phyloP scores from a whole-genome alignment of 2,888 invertebrate genomes.

The Oasisia sp. region DNA sequence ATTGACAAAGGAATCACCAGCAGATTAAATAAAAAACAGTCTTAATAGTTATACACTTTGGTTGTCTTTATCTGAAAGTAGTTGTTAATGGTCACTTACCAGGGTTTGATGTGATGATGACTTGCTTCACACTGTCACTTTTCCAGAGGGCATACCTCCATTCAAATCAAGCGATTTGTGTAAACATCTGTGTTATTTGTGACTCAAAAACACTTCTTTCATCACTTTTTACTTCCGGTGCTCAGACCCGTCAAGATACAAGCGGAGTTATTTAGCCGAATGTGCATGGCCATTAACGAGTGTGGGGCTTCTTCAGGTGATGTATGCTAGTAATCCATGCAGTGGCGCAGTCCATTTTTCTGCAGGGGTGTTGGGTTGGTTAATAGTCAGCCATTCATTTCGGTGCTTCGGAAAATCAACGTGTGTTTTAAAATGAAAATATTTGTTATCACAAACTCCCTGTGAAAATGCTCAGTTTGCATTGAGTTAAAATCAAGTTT shows the following conservation, averaged over 20 bases:
- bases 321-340: not conserved
- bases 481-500: not conserved
- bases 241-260: not conserved
- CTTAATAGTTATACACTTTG: not conserved
- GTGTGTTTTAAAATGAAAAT: not conserved
- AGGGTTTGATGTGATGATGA: not conserved
- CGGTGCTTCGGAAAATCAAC: not conserved
- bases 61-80: not conserved
- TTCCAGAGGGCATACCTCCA: not conserved
- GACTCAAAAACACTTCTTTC: not conserved
- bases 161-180: not conserved
- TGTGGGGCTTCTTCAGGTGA: not conserved
- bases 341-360: not conserved
- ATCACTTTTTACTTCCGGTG: not conserved
- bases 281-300: not conserved
- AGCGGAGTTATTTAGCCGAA: not conserved
- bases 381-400: not conserved
- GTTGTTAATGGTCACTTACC: not conserved
- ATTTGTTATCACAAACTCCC: not conserved
- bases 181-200: not conserved
- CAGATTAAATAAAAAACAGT: not conserved
- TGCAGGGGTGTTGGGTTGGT: not conserved
- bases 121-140: not conserved
- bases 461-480: not conserved
- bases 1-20: too few species aligned